phyloP scores from a whole-genome alignment of 2,797 vertebrate genomes.

The Falco columbarius region DNA sequence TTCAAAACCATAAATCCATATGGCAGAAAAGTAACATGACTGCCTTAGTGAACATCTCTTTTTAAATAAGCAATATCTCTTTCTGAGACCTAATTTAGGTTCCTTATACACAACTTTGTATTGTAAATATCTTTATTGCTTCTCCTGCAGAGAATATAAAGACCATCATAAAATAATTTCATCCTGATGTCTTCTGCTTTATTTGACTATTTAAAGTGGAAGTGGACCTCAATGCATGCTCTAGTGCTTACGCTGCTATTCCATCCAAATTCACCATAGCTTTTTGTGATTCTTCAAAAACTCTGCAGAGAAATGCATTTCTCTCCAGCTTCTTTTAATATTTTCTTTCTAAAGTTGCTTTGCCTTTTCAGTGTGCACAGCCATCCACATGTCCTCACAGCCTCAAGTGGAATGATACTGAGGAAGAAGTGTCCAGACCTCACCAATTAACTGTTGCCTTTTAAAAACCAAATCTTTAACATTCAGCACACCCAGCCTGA shows the following conservation, averaged over 20 bases:
- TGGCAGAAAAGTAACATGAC: slow-evolving; percentile 37
- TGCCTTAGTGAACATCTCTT: background rate
- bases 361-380: background rate
- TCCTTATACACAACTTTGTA: background rate
- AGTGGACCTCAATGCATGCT: background rate
- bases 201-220: slow-evolving; percentile 42
- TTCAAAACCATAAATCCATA: slow-evolving; percentile 55
- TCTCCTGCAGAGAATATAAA: slow-evolving; percentile 40
- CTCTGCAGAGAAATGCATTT: background rate
- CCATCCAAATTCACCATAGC: background rate
- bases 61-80: slow-evolving; percentile 42
- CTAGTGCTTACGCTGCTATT: background rate
- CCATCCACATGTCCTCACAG: rapidly evolving
- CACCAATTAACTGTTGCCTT: background rate
- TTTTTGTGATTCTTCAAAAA: background rate
- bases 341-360: background rate
- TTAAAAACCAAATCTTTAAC: background rate
- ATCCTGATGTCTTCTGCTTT: background rate
- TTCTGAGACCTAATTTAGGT: slow-evolving; percentile 28
- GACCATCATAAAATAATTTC: background rate
- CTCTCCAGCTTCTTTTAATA: background rate
- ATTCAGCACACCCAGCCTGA: background rate
- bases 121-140: slow-evolving; percentile 31
- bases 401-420: background rate
- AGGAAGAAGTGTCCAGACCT: background rate